Base-by-base conservation (phyloP, 2,888 invertebrate genomes). In the Noctua pronuba region DNA sequence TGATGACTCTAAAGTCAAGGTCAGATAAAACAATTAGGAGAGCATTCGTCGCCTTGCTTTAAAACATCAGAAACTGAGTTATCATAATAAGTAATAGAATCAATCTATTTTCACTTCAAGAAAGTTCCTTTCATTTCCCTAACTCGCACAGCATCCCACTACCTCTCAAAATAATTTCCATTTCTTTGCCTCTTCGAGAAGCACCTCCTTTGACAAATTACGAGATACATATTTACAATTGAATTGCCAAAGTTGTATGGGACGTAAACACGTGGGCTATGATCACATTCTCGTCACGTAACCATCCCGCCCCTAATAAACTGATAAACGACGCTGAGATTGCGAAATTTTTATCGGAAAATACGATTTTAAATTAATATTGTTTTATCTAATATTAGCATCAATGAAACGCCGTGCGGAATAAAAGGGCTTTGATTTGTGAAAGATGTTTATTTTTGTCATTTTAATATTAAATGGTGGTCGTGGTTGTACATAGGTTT, bases 331-430 rank as follows among this genome's bases (percentile, higher is more conserved):
- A 38, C 41, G 76, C 73, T 80, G 75, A 75, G 78, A 86, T 88
- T 81, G 82, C 71, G 74, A 75, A 74, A 62, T 84, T 88, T 86
- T 88, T 84, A 82, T 87, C 80, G 79, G 75, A 80, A 87, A 87
- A 88, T 88, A 79, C 80, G 86, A 82, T 84, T 84, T 88, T 79
- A 88, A 88, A 87, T 87, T 87, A 88, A 87, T 88, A 87, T 88
- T 86, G 70, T 78, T 86, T 81, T 84, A 88, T 88, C 82, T 80
- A 88, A 87, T 88, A 84, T 82, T 80, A 75, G 77, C 72, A 82
- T 87, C 76, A 41, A 70, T 70, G 77, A 80, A 66, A 79, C 76
- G 71, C 78, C 86, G 77, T 46, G 76, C 75, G 74, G 82, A 86
- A 88, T 84, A 82, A 88, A 80, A 73, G 62, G 28, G 65, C 71